Conservation (phyloP, 2,888 invertebrate genomes). For the Drepanosiphum platanoidis region DNA sequence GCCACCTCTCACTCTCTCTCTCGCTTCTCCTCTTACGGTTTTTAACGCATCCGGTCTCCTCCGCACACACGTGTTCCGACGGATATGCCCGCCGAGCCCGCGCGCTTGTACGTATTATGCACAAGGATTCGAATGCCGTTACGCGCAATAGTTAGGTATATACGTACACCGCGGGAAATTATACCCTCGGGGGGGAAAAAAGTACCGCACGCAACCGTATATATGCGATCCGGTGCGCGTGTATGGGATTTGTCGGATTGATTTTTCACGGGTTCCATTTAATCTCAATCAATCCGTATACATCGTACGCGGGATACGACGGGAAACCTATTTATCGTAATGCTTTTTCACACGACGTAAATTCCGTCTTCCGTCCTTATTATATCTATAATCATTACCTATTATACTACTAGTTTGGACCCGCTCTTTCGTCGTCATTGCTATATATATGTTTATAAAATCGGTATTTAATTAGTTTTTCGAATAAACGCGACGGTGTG, state of each 20-base stretch:
- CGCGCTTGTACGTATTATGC: not conserved
- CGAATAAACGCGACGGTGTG: too few species aligned
- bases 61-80: not conserved
- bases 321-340: not conserved
- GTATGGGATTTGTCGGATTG: not conserved
- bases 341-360: not conserved
- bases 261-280: not conserved
- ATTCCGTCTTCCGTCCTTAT: not conserved
- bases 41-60: not conserved
- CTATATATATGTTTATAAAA: not conserved
- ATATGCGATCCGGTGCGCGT: not conserved
- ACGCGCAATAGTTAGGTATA: not conserved
- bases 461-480: not conserved
- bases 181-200: slow-evolving; percentile 27
- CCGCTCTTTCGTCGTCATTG: not conserved
- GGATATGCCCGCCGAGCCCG: not conserved
- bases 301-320: not conserved
- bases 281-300: not conserved
- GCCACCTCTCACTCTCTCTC: not conserved
- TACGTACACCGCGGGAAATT: slow-evolving; percentile 2
- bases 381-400: not conserved
- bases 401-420: not conserved
- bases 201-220: not conserved
- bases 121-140: not conserved
- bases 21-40: not conserved